Percentiles rank a stretch among this genome's conserved stretches.
Conservation (phyloP, 2,888 invertebrate genomes). For the Laothoe populi region DNA sequence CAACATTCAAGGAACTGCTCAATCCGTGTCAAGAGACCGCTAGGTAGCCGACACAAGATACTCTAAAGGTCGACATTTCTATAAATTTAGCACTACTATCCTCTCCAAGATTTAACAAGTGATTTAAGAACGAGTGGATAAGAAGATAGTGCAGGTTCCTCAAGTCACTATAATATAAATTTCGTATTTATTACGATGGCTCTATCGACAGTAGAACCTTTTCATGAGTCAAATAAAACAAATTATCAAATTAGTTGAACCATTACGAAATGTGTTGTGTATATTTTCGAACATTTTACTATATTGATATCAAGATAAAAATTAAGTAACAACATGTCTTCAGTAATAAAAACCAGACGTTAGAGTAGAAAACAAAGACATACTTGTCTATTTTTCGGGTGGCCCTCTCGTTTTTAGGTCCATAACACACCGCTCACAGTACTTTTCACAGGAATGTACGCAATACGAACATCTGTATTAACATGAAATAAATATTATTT, state of each 20-base stretch:
- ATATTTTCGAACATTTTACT: slow-evolving; percentile 35
- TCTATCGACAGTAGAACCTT: slow-evolving; percentile 7
- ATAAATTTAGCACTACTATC: slow-evolving; percentile 39
- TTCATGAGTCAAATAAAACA: slow-evolving; percentile 10
- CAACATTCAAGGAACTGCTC: slow-evolving; percentile 11
- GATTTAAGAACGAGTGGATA: slow-evolving; percentile 42
- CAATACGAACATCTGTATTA: slow-evolving; percentile 42
- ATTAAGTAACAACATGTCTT: slow-evolving; percentile 31
- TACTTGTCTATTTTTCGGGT: slow-evolving; percentile 28
- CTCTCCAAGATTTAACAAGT: slow-evolving; percentile 39
- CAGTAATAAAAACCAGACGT: not conserved
- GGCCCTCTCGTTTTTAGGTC: slow-evolving; percentile 50
- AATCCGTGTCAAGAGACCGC: slow-evolving; percentile 1
- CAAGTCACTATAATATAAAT: slow-evolving; percentile 9
- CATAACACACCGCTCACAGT: slow-evolving; percentile 36
- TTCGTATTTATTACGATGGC: not conserved
- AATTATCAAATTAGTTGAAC: slow-evolving; percentile 31
- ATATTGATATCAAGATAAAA: slow-evolving; percentile 23
- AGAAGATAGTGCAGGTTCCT: slow-evolving; percentile 18
- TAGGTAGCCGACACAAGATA: slow-evolving; percentile 33
- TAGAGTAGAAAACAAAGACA: not conserved
- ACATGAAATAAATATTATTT: slow-evolving; percentile 46
- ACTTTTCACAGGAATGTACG: slow-evolving; percentile 38
- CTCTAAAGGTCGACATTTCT: slow-evolving; percentile 41
- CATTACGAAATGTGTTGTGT: slow-evolving; percentile 31